These are phyloP conservation scores for Acanthaster planci DNA, from an alignment of 35 echinoderm and acorn worm species.

Conservation along the genomic window DNA sequence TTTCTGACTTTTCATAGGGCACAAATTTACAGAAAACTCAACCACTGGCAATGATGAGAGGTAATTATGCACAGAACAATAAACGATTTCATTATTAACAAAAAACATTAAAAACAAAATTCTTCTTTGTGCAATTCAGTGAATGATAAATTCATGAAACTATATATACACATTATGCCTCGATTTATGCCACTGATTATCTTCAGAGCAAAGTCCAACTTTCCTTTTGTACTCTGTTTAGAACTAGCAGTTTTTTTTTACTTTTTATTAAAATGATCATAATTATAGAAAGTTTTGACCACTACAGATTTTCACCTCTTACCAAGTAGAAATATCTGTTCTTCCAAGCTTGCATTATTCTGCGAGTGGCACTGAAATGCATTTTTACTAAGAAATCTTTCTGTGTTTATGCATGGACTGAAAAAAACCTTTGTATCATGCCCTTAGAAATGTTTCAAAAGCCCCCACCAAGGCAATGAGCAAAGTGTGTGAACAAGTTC, in stretches of 20 bases:
- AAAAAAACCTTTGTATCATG: not conserved
- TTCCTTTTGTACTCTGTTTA: no score
- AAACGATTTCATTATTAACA: no score
- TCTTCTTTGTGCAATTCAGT: no score
- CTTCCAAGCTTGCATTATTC: not conserved
- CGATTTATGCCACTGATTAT: no score
- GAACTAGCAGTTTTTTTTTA: no score
- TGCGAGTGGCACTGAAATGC: not conserved
- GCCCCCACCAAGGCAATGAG: conserved; percentile 2
- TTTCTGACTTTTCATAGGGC: not conserved
- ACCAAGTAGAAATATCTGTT: not conserved
- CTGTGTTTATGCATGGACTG: not conserved
- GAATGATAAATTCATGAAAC: no score
- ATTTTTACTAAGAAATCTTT: not conserved
- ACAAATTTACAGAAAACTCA: not conserved
- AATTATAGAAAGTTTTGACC: not conserved
- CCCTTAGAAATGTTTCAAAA: not conserved
- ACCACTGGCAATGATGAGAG: not conserved
- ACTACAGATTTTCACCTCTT: not conserved
- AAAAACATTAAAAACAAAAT: no score
- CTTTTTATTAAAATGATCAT: not conserved
- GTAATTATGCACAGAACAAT: not conserved
- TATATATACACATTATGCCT: no score
- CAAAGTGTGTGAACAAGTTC: conserved; percentile 8
- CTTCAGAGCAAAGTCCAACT: no score